Conservation (phyloP, 2,797 vertebrate species). For the Alcedo atthis region DNA sequence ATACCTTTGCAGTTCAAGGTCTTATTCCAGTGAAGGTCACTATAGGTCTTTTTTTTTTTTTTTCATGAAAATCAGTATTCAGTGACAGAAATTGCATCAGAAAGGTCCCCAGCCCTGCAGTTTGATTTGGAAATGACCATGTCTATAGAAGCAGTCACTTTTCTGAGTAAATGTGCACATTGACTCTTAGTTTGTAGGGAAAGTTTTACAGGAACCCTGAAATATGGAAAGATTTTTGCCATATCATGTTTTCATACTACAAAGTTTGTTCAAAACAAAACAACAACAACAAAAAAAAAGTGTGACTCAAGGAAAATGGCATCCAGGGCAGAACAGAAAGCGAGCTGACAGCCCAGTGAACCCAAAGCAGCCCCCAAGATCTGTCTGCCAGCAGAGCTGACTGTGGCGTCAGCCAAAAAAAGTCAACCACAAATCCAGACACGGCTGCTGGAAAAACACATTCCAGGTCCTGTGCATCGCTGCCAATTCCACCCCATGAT, state of each 20-base stretch:
- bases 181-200: background rate
- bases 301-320: background rate
- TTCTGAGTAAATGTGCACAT: background rate
- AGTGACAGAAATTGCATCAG: background rate
- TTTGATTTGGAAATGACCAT: background rate
- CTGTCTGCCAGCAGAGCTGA: slow-evolving; percentile 46
- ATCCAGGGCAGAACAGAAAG: slow-evolving; percentile 15
- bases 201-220: background rate
- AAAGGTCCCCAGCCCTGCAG: background rate
- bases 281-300: background rate
- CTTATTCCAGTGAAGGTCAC: background rate
- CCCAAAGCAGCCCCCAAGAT: slow-evolving; percentile 25
- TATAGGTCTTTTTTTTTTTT: background rate
- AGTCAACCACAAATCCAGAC: slow-evolving; percentile 53
- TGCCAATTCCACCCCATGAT: slow-evolving; percentile 56
- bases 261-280: background rate
- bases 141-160: background rate
- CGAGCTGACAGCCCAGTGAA: slow-evolving; percentile 35
- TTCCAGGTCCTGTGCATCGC: background rate
- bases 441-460: slow-evolving; percentile 50
- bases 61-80: background rate
- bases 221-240: slow-evolving; percentile 2
- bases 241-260: background rate
- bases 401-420: slow-evolving; percentile 9
- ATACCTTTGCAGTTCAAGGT: background rate